These are phyloP conservation scores for Pseudomugil tenellus DNA, from an alignment of 2,797 vertebrate species.

Conservation along the genomic window DNA sequence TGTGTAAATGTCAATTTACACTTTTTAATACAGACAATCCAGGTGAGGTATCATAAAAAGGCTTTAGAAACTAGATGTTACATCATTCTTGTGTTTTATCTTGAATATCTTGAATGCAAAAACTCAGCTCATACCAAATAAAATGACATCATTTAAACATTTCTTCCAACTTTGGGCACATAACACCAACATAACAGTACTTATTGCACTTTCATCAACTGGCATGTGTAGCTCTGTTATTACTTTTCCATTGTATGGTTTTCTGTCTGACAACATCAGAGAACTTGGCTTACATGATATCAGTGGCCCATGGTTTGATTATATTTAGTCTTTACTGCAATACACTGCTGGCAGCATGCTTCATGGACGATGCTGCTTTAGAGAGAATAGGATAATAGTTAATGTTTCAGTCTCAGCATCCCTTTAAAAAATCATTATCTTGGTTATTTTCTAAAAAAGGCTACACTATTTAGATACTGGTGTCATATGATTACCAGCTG, in stretches of 20 bases:
- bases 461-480: not conserved
- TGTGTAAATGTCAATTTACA: too few relatives aligned
- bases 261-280: conserved; percentile 1
- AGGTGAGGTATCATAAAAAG: too few relatives aligned
- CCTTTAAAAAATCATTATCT: not conserved
- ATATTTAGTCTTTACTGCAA: not conserved
- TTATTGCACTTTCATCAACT: conserved; percentile 10
- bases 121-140: too few relatives aligned
- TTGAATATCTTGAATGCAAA: too few relatives aligned
- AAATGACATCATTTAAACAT: not conserved
- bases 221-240: not conserved
- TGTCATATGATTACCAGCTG: not conserved
- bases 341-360: not conserved
- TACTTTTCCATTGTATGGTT: not conserved
- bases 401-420: not conserved
- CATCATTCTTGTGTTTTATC: not conserved
- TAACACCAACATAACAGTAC: not conserved
- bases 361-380: not conserved
- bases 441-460: not conserved
- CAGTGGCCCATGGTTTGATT: not conserved
- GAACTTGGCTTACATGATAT: not conserved
- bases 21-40: too few relatives aligned
- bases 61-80: not conserved
- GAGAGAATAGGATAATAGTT: not conserved
- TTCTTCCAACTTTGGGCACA: not conserved